Conservation (phyloP, 2,888 invertebrate species). For the Corythucha ciliata region DNA sequence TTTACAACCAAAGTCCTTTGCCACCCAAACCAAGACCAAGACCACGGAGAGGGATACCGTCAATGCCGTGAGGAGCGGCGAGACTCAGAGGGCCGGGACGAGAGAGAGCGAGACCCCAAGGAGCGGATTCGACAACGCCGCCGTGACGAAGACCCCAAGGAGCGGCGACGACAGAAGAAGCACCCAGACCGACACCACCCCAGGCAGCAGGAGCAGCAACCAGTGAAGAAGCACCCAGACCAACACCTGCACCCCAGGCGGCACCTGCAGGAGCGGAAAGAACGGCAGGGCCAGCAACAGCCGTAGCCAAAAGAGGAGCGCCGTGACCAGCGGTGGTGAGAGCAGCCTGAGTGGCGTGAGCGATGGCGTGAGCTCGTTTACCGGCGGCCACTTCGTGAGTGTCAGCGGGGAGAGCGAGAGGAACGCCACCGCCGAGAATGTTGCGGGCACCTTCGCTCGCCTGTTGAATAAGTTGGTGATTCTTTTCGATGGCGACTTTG, state of each 20-base stretch:
- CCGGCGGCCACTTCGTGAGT: conserved; percentile 40
- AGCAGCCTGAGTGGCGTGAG: conserved; percentile 18
- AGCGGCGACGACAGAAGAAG: background rate
- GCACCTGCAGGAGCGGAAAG: conserved; percentile 13
- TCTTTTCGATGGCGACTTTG: conserved; percentile 38
- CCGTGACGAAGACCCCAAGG: no score
- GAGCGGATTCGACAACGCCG: background rate
- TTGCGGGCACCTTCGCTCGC: conserved; percentile 34
- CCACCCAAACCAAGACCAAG: no score
- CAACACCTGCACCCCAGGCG: conserved; percentile 15
- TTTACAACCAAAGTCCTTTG: no score
- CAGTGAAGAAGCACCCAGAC: no score
- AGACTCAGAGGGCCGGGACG: no score
- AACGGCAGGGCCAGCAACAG: conserved; percentile 3
- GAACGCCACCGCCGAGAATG: conserved; percentile 17
- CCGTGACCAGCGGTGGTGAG: conserved; percentile 1
- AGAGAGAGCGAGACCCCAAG: background rate
- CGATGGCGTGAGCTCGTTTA: conserved; percentile 24
- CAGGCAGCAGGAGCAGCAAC: no score
- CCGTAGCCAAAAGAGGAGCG: background rate
- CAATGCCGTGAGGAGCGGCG: conserved; percentile 16
- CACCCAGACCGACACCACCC: no score
- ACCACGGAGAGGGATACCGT: conserved; percentile 1
- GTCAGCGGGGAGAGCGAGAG: conserved; percentile 27
- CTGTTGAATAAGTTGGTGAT: conserved; percentile 42